Base-by-base conservation (phyloP, 2,113 vertebrate species). In the Equus quagga region DNA sequence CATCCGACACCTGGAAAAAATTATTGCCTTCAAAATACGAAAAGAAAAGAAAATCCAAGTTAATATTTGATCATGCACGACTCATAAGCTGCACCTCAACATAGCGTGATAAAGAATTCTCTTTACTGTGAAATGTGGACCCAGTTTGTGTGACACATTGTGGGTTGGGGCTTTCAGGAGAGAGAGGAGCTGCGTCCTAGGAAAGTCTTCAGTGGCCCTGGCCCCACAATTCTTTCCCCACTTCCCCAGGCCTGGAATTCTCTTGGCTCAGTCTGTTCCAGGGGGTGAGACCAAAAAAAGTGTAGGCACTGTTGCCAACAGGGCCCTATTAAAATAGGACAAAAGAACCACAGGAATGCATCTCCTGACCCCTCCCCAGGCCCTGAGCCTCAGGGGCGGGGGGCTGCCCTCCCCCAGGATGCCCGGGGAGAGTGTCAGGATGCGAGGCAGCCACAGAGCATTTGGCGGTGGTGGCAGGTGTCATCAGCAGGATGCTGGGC, bases 401-500 rank as follows among this genome's bases (percentile, higher is more conserved):
- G 21, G 36, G 56, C 18, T 19, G 19, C 10, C 64, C 36, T 58
- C 11, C 24, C 73, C 24, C 28, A 2, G 18, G 54, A 17, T 9
- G n/a, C 49, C 36, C 56, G 5, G 33, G 1, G 41, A 60, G n/a
- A 31, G 28, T 36, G 62, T 62, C 73, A 79, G 89, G 84, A 72
- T 67, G 54, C 12, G 12, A 49, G 81, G 58, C 78, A 92, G 91
- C 36, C 9, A 5, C 19, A n/a, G 72, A 81, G 56, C 80, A 19
- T 69, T 51, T 33, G 82, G 90, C 88, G 56, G 26, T 24, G 69
- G 91, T 87, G 62, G 49, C 89, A 93, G 93, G 62, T 95, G 79
- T 94, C 62, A 86, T 33, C 94, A 62, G 84, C 12, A 23, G 93
- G 95, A 76, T 7, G 13, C 93, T 64, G 36, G 85, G 41, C 82